Evolutionary conservation across 2,113 vertebrate species (phyloP), one percentile per base, ranked within the genome.

Genomic region (Myotis brandtii): DNA sequence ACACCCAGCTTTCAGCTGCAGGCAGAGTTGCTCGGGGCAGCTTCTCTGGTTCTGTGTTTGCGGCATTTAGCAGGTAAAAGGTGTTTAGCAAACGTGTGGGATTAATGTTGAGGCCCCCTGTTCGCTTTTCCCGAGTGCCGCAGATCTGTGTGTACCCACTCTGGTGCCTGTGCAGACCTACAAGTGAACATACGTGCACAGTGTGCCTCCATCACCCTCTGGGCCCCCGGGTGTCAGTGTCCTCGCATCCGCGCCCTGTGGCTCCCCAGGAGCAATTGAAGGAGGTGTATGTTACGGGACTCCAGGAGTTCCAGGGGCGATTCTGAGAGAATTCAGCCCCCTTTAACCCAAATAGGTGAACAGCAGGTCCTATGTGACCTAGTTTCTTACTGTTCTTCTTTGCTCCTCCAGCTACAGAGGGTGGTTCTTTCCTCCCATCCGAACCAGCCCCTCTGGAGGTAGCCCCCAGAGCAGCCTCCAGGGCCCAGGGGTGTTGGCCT

Each of bases 121-220:
- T 46, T 67, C 2, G 6, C 52, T 27, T 56, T 50, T 50, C 70
- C 5, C 73, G 52, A 18, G 13, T 18, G 72, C 56, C 54, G 43
- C 62, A 59, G 59, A 11, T 43, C 46, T 96, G 30, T 14, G 25
- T 62, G 66, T 59, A 66, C 40, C 37, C 43, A 77, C 52, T 13
- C 16, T 6, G 0, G 5, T 20, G 62, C 25, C 56, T 34, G 46
- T 37, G 59, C 54, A 73, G 79, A 86, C 11, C 3, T 46, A n/a
- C 34, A 37, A 3, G 7, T 6, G 79, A 85, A n/a, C 23, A 3
- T 7, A 21, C 37, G 5, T 27, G 3, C 1, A 2, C 7, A 3
- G 21, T 4, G 18, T 30, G 64, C 69, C 40, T 88, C 50, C 3
- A 9, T 14, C 14, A 18, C 9, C 12, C 48, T 59, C 56, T 67